Base-by-base conservation (phyloP, 2,797 vertebrate species). In the Liparis tanakae region DNA sequence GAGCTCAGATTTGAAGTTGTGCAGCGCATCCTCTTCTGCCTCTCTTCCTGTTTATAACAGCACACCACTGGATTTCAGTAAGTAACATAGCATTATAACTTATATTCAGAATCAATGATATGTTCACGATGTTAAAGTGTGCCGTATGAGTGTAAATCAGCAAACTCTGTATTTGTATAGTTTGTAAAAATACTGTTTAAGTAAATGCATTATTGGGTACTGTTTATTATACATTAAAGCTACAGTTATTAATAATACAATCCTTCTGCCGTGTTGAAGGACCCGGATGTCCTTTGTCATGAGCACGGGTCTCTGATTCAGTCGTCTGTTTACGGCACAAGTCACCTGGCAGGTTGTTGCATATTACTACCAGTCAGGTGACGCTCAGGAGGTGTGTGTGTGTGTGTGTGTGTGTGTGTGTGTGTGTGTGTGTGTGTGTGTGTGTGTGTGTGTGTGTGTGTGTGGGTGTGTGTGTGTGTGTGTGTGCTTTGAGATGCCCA, bases 281-380 rank as follows among this genome's bases (percentile, higher is more conserved):
- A 41, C 10, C 8, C 22, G 3, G 3, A 10, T 41, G 20, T 36
- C 10, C 3, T 8, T 4, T 57, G 1, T 18, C 6, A 9, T 22
- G 18, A 25, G 0, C 1, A 2, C 6, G 0, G 22, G 4, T 0
- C 0, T 46, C 56, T 46, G 6, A 25, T 44, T 44, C 9, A 30
- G 13, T 78, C 53, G 67, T 25, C 25, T 73, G 51, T 91, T 84
- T 86, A 7, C 15, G 2, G 4, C 1, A 30, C 20, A 62, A 67
- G 76, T 83, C 34, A 81, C 59, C 5, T 63, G 67, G n/a, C 60
- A 66, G 70, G 79, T 75, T 87, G 66, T 53, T 70, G 15, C 7
- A 10, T 61, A 1, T 6, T 43, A 44, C 87, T 63, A 73, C 74
- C 34, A 67, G 67, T 87, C 81, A 88, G 57, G 61, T 84, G 82